Evolutionary conservation across 2,888 invertebrate species (phyloP), one percentile per base, ranked within the genome.

Genomic region (Chymomyza procnemis): DNA sequence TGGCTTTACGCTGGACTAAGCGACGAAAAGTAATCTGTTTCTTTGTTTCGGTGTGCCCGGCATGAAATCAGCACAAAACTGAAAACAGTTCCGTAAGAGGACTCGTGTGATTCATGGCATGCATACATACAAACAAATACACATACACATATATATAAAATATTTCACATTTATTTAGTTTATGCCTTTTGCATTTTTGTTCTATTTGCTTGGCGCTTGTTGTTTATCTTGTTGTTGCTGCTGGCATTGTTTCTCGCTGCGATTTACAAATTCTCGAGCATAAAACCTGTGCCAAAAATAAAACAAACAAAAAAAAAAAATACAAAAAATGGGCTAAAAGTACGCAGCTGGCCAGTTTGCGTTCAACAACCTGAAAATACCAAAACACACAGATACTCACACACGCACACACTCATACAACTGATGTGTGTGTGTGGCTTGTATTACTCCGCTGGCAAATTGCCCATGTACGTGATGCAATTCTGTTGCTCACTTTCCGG

Each of bases 401-500:
- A 73, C 67, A 60, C 9, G 68, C 21, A 57, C 47, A 18, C 56
- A 54, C 34, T 41, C 26, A 48, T 22, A 58, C n/a, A 55, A 50
- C 6, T 50, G 55, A 52, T 70, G 60, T 76, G 59, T 79, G 62
- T 75, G 55, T 72, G 60, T 66, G 65, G 66, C 68, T 77, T 83
- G 87, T 87, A 83, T 84, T 84, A 83, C 83, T 83, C 65, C 72
- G 78, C 69, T 87, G 86, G 88, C 88, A 87, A 87, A 87, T 87
- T 88, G 88, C 88, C 86, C 86, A 84, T 76, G 84, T 87, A 87
- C 86, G 86, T 87, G 86, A 83, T 85, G 84, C 88, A 88, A 87
- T 87, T 83, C 87, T 83, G 88, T 78, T 83, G 88, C 81, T 87
- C 81, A 82, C 81, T 81, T 85, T 75, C 79, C 67, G 85, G 72